These are phyloP conservation scores for Toxostoma redivivum DNA, from an alignment of 2,113 vertebrate species.

Conservation along the genomic window DNA sequence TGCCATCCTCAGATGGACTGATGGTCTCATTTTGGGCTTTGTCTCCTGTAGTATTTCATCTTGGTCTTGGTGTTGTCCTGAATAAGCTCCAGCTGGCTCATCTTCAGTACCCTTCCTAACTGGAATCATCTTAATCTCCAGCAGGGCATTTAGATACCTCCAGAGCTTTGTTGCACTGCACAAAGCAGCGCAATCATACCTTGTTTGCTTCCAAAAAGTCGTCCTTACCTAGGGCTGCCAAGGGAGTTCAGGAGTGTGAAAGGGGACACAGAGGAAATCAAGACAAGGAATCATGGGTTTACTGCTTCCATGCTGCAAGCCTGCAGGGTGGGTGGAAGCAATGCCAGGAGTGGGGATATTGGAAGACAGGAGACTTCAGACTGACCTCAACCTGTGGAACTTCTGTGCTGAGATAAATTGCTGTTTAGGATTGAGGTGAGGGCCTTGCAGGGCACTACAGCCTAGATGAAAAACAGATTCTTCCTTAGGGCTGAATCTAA, in stretches of 20 bases:
- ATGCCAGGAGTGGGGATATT: background rate
- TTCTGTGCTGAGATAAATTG: background rate
- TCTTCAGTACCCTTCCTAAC: background rate
- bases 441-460: background rate
- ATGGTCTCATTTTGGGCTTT: background rate
- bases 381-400: background rate
- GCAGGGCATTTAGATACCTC: background rate
- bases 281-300: background rate
- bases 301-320: background rate
- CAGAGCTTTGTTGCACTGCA: background rate
- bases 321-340: background rate
- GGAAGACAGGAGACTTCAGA: background rate
- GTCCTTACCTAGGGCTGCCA: background rate
- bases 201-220: background rate
- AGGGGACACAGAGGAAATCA: background rate
- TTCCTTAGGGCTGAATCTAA: background rate
- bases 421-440: rapidly evolving
- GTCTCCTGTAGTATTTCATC: background rate
- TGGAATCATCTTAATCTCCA: background rate
- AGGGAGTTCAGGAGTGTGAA: background rate
- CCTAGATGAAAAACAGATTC: rapidly evolving
- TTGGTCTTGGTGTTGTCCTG: background rate
- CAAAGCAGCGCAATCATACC: background rate
- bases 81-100: background rate
- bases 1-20: background rate